phyloP scores from a whole-genome alignment of 2,113 vertebrate genomes.

The Aythya baeri region DNA sequence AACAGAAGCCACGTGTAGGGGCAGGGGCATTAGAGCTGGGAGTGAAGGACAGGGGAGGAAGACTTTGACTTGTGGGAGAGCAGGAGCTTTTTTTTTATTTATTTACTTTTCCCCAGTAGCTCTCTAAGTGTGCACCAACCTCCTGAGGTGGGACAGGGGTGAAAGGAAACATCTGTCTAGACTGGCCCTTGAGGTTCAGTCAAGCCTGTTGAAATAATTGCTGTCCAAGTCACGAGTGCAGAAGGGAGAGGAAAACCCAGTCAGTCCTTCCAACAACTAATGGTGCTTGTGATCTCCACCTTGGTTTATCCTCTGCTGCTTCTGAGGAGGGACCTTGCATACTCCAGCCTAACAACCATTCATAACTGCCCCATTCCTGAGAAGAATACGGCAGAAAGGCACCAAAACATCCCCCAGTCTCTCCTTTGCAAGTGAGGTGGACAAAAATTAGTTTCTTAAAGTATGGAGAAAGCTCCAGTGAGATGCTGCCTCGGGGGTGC shows the following conservation, averaged over 20 bases:
- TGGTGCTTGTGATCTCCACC: not conserved
- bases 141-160: not conserved
- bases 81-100: not conserved
- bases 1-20: not conserved
- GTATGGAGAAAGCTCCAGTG: not conserved
- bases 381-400: not conserved
- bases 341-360: not conserved
- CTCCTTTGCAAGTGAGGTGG: not conserved
- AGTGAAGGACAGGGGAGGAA: not conserved
- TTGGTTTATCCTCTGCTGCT: not conserved
- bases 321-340: not conserved
- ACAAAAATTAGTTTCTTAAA: not conserved
- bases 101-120: not conserved
- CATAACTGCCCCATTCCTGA: not conserved
- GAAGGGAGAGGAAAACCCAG: slow-evolving; percentile 3
- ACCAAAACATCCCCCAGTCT: not conserved
- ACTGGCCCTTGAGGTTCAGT: not conserved
- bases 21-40: not conserved
- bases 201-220: not conserved
- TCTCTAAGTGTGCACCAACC: not conserved
- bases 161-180: slow-evolving; percentile 14
- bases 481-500: not conserved
- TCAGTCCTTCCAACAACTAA: not conserved
- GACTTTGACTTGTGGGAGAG: not conserved
- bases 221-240: not conserved